A percentile compares a stretch with the other conserved stretches of the same genome.
These are phyloP conservation scores for Taxidea taxus DNA, from an alignment of 2,113 vertebrate genomes.

Conservation along the genomic window DNA sequence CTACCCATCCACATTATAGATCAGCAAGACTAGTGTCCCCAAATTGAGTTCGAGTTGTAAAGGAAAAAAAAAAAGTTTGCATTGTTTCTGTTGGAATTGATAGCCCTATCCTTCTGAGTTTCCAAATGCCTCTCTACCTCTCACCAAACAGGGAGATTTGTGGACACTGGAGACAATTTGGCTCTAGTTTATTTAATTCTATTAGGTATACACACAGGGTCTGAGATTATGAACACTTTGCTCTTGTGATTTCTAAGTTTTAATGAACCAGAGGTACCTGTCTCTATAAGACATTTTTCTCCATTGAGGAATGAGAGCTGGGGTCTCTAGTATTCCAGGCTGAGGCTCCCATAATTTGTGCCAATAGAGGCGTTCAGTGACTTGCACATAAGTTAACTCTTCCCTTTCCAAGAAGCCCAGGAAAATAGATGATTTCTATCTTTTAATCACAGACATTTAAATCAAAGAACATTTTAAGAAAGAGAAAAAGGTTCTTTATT, in stretches of 20 bases:
- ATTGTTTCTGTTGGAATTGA: neutral
- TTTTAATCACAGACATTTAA: neutral
- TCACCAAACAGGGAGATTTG: neutral
- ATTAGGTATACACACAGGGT: neutral
- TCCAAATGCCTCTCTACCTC: neutral
- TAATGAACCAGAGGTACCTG: neutral
- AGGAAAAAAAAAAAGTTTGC: neutral
- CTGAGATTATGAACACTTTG: slow-evolving; percentile 2
- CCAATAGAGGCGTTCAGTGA: neutral
- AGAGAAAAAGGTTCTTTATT: slow-evolving; percentile 34
- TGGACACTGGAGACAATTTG: neutral
- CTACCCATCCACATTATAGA: neutral
- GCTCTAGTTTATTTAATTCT: slow-evolving; percentile 10
- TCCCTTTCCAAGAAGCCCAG: neutral
- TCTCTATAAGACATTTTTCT: neutral
- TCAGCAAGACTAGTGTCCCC: neutral
- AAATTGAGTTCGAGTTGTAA: neutral
- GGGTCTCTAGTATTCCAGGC: neutral
- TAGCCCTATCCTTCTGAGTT: neutral
- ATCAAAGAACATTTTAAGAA: slow-evolving; percentile 15
- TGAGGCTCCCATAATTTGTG: neutral
- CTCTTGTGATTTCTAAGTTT: neutral
- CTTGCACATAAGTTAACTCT: neutral
- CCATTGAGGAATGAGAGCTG: neutral
- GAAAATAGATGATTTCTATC: neutral